Evolutionary conservation across 2,113 vertebrate species (phyloP).

Genomic region (Cisticola juncidis): DNA sequence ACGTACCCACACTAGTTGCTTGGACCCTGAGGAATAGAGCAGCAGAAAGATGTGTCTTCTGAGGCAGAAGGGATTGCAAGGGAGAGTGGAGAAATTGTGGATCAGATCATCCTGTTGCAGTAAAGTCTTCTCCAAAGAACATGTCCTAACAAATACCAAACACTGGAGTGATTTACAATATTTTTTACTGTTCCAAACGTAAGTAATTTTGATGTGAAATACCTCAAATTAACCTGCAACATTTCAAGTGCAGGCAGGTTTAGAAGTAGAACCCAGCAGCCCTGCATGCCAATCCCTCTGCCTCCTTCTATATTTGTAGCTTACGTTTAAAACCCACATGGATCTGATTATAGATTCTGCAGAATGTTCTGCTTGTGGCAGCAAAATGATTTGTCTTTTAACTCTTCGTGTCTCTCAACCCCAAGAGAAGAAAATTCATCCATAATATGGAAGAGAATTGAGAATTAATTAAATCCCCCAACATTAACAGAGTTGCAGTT

Average conservation of each 20-base stretch:
- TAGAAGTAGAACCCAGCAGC: conserved; percentile 24
- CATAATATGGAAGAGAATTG: background rate
- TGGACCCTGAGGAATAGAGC: background rate
- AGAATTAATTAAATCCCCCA: conserved; percentile 29
- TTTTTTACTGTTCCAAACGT: background rate
- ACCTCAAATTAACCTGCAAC: conserved; percentile 23
- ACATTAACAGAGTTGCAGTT: conserved; percentile 42
- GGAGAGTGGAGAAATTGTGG: background rate
- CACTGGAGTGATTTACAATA: background rate
- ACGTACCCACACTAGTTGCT: rapidly evolving
- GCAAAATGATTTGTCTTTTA: conserved; percentile 34
- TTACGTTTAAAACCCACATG: conserved; percentile 61
- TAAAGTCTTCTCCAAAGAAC: background rate
- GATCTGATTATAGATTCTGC: conserved; percentile 54
- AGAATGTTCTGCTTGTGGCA: conserved; percentile 46
- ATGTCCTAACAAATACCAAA: background rate
- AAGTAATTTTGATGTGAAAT: background rate
- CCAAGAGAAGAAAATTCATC: background rate
- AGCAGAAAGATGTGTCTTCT: background rate
- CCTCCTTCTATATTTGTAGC: conserved; percentile 41
- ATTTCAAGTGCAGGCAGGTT: background rate
- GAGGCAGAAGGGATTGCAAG: background rate
- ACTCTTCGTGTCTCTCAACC: conserved; percentile 42
- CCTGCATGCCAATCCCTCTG: background rate
- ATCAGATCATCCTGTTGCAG: background rate